A percentile compares a stretch with the other conserved stretches of the same genome.
Evolutionary conservation across 2,797 vertebrate genomes (phyloP).

Genomic region (Scolopax rusticola): DNA sequence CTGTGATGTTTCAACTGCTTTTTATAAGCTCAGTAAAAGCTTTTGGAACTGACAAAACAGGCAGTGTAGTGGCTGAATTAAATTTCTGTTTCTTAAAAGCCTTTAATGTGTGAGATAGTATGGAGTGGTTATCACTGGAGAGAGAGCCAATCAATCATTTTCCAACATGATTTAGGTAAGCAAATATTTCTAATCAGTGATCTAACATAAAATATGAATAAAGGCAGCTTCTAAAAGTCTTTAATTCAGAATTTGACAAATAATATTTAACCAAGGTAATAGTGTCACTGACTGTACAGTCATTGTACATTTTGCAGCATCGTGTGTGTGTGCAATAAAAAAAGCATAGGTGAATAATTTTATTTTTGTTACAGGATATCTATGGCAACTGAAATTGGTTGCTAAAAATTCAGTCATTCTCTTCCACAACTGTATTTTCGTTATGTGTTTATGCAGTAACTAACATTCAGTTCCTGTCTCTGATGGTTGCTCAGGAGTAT

Average conservation of each 20-base stretch:
- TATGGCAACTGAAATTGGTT: not conserved
- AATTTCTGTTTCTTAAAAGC: not conserved
- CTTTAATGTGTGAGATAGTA: not conserved
- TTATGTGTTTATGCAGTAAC: not conserved
- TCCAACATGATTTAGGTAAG: not conserved
- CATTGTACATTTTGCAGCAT: not conserved
- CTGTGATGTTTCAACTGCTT: not conserved
- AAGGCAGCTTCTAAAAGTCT: not conserved
- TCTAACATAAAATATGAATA: not conserved
- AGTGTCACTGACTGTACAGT: not conserved
- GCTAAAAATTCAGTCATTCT: not conserved
- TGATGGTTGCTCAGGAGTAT: fast-evolving
- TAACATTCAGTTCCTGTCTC: not conserved
- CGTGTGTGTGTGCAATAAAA: not conserved
- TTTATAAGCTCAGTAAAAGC: constrained; percentile 22
- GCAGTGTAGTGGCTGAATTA: not conserved
- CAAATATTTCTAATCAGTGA: not conserved
- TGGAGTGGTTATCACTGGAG: not conserved
- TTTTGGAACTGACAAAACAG: constrained; percentile 12
- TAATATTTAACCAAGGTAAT: not conserved
- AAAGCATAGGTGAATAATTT: not conserved
- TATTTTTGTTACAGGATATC: not conserved
- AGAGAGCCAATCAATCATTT: constrained; percentile 4
- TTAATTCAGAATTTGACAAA: not conserved
- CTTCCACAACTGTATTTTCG: not conserved